phyloP scores from a whole-genome alignment of 2,888 invertebrate species.

The Fragum whitleyi region DNA sequence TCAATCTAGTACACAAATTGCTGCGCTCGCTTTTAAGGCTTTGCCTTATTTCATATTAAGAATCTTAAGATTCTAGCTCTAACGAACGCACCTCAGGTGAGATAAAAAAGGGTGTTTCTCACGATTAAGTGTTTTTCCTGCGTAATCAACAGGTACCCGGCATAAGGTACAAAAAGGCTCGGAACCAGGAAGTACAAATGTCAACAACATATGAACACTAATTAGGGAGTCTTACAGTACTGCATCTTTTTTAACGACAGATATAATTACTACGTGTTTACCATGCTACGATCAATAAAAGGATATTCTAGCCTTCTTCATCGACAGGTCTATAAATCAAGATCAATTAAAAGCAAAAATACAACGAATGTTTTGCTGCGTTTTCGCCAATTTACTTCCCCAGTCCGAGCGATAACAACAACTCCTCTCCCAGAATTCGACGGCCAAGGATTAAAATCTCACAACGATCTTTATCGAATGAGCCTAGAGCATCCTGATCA shows the following conservation, averaged over 20 bases:
- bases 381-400: not conserved
- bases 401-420: slow-evolving; percentile 53
- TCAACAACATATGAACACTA: not conserved
- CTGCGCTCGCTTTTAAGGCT: too few species aligned
- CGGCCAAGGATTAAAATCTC: slow-evolving; percentile 68
- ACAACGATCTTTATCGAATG: slow-evolving; percentile 82
- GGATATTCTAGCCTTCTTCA: slow-evolving; percentile 5
- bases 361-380: not conserved
- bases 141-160: not conserved
- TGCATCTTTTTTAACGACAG: not conserved
- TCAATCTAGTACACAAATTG: too few species aligned
- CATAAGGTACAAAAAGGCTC: not conserved
- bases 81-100: too few species aligned
- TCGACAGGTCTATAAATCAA: slow-evolving; percentile 4
- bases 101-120: not conserved
- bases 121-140: not conserved
- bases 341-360: not conserved
- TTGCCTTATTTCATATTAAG: too few species aligned
- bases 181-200: slow-evolving; percentile 10
- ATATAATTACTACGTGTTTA: not conserved
- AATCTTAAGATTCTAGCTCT: too few species aligned
- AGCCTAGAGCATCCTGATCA: slow-evolving; percentile 81
- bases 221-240: not conserved
- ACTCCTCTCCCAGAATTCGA: slow-evolving; percentile 82
- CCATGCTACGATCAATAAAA: slow-evolving; percentile 13